A percentile compares a stretch with the other conserved stretches of the same genome.
Evolutionary conservation across 2,888 invertebrate species (phyloP).

Genomic region (Pharmacophagus antenor): DNA sequence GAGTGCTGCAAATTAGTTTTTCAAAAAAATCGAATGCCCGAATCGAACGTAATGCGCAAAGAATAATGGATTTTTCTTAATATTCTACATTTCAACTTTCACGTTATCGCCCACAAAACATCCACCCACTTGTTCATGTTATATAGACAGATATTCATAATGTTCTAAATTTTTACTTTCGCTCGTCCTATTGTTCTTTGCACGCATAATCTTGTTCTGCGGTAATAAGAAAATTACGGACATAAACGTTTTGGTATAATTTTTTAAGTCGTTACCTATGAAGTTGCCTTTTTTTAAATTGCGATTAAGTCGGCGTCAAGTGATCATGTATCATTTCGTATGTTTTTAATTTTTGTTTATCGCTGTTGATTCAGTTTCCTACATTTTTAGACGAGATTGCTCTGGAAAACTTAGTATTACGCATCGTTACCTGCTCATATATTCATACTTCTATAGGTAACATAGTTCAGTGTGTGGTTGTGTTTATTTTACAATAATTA

Average conservation of each 20-base stretch:
- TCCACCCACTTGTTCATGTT: constrained; percentile 15
- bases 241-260: constrained; percentile 13
- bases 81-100: constrained; percentile 17
- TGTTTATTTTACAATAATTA: no score
- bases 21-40: no score
- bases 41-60: no score
- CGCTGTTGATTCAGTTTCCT: neutral
- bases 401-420: no score
- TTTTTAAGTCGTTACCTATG: constrained; percentile 18
- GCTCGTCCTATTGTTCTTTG: constrained; percentile 27
- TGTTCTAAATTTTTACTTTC: constrained; percentile 30
- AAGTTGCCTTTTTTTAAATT: constrained; percentile 8
- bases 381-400: neutral
- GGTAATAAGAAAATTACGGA: constrained; percentile 29
- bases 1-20: neutral
- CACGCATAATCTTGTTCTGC: constrained; percentile 25
- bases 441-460: no score
- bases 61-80: constrained; percentile 1
- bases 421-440: no score
- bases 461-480: no score
- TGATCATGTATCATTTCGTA: constrained; percentile 4
- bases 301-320: constrained; percentile 12
- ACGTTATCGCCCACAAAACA: constrained; percentile 13
- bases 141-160: constrained; percentile 17
- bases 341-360: constrained; percentile 2